Conservation (phyloP, 2,113 vertebrate genomes). For the Hippopotamus amphibius region DNA sequence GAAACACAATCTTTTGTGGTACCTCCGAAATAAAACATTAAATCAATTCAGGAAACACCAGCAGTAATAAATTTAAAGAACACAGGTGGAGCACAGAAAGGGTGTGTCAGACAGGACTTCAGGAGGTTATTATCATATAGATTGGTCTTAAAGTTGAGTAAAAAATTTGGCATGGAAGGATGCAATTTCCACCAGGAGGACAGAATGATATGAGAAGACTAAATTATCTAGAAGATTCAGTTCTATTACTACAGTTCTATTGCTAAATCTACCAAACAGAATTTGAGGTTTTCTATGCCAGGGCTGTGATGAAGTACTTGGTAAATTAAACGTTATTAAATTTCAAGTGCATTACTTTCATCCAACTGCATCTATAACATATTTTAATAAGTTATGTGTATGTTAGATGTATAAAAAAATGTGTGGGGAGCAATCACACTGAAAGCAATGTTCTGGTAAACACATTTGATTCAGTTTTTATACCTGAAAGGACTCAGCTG, state of each 20-base stretch:
- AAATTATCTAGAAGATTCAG: conserved; percentile 47
- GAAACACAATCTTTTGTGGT: not conserved
- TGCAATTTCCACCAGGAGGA: conserved; percentile 31
- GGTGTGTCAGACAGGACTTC: not conserved
- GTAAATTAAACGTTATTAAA: conserved; percentile 72
- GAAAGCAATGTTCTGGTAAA: conserved; percentile 20
- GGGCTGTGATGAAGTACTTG: conserved; percentile 38
- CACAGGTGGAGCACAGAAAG: not conserved
- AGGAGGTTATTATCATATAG: conserved; percentile 56
- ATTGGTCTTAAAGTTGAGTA: conserved; percentile 55
- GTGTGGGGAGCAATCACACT: not conserved
- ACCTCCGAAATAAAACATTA: not conserved
- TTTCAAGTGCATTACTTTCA: conserved; percentile 53
- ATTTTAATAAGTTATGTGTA: conserved; percentile 55
- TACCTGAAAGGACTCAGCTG: conserved; percentile 29
- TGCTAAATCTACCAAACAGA: conserved; percentile 41
- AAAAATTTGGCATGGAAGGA: conserved; percentile 11
- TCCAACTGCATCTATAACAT: not conserved
- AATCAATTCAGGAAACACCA: not conserved
- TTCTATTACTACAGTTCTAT: not conserved
- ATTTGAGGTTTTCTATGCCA: not conserved
- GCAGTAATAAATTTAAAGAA: conserved; percentile 19
- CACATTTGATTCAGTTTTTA: conserved; percentile 69
- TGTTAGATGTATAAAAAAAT: not conserved
- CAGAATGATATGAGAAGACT: not conserved